These are phyloP conservation scores for Lates calcarifer DNA, from an alignment of 2,113 vertebrate genomes.

Conservation along the genomic window DNA sequence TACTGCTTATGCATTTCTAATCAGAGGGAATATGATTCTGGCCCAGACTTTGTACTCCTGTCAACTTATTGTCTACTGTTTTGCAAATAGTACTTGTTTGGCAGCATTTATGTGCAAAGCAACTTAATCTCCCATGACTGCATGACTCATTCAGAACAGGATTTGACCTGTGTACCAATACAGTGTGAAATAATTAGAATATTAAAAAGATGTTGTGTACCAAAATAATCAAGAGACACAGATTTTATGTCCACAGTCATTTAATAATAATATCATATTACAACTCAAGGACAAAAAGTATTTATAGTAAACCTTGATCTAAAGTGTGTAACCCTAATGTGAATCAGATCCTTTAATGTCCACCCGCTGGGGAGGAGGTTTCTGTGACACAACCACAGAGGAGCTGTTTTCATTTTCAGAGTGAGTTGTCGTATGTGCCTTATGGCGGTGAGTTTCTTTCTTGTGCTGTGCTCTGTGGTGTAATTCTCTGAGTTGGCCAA, in stretches of 20 bases:
- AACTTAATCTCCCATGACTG: conserved; percentile 35
- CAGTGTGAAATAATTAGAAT: conserved; percentile 1
- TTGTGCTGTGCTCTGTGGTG: conserved; percentile 33
- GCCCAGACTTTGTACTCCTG: conserved; percentile 47
- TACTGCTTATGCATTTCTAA: conserved; percentile 51
- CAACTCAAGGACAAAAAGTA: background rate
- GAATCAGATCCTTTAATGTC: conserved; percentile 15
- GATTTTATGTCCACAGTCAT: conserved; percentile 12
- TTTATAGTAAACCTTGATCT: conserved; percentile 9
- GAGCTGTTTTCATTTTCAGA: conserved; percentile 27
- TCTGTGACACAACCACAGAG: background rate
- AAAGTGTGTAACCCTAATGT: background rate
- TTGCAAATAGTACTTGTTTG: conserved; percentile 48
- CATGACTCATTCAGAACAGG: conserved; percentile 6
- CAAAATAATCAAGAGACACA: conserved; percentile 19
- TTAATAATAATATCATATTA: background rate
- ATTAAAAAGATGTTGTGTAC: background rate
- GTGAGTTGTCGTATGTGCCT: conserved; percentile 27
- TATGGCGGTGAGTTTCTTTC: background rate
- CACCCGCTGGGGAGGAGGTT: conserved; percentile 5
- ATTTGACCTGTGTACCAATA: background rate
- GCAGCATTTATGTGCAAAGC: conserved; percentile 41
- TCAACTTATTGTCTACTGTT: conserved; percentile 51
- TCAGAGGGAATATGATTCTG: conserved; percentile 42
- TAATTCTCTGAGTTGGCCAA: conserved; percentile 30